These are phyloP conservation scores for Cinclus mexicanus DNA, from an alignment of 2,113 vertebrate species.

Conservation along the genomic window DNA sequence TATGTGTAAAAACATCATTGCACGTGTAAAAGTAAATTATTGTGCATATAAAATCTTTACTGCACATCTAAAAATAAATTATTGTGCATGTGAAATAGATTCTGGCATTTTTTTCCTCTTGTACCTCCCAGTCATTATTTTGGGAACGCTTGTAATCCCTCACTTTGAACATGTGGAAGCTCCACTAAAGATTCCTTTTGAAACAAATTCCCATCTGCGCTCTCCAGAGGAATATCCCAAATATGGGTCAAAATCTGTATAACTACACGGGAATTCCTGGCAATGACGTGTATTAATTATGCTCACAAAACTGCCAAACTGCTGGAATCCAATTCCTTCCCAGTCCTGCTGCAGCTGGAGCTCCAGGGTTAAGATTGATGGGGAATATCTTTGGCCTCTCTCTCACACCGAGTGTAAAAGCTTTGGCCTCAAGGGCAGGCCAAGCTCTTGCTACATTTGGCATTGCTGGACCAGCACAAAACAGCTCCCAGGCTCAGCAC, in stretches of 20 bases:
- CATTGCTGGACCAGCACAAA: background rate
- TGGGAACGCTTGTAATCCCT: slow-evolving; percentile 19
- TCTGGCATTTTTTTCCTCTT: background rate
- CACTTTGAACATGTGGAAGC: background rate
- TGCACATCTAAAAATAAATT: slow-evolving; percentile 70
- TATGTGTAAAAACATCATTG: slow-evolving; percentile 49
- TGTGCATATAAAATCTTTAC: slow-evolving; percentile 68
- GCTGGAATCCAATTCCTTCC: background rate
- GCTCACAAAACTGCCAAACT: background rate
- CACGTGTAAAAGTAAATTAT: slow-evolving; percentile 66
- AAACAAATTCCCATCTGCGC: background rate
- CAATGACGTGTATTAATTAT: background rate
- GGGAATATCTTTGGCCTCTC: background rate
- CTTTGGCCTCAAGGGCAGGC: slow-evolving; percentile 17
- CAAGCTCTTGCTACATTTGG: background rate
- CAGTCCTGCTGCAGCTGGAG: background rate
- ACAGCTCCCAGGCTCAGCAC: background rate
- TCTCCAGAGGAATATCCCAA: background rate
- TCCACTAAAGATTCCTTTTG: background rate
- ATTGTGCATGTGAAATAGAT: slow-evolving; percentile 52
- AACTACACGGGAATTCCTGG: background rate
- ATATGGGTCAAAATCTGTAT: fast-evolving
- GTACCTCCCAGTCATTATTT: slow-evolving; percentile 33
- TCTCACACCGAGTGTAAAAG: background rate
- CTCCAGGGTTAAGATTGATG: background rate